phyloP scores from a whole-genome alignment of 2,888 invertebrate genomes.

The Microplitis manilae region DNA sequence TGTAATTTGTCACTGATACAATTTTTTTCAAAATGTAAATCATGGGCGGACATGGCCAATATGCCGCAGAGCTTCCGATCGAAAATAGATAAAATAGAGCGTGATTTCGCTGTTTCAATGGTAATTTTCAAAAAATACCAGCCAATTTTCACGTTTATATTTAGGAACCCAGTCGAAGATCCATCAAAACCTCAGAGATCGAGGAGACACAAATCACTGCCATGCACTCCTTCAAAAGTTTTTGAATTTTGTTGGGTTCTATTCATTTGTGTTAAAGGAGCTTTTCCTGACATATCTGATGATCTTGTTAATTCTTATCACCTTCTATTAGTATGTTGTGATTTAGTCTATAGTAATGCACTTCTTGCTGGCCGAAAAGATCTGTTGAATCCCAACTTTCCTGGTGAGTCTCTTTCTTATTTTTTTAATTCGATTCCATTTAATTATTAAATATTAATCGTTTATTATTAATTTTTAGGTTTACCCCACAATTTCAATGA shows the following conservation, averaged over 20 bases:
- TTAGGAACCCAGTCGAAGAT: constrained; percentile 80
- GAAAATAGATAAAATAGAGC: constrained; percentile 87
- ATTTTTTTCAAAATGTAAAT: constrained; percentile 90
- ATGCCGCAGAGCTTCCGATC: constrained; percentile 86
- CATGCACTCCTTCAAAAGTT: constrained; percentile 86
- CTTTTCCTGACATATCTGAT: constrained; percentile 88
- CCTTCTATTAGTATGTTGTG: constrained; percentile 90
- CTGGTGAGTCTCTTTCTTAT: constrained; percentile 74
- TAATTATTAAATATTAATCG: background rate
- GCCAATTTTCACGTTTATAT: constrained; percentile 90
- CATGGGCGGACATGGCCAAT: constrained; percentile 96
- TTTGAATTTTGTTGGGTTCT: constrained; percentile 96
- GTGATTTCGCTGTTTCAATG: constrained; percentile 93
- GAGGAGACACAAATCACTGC: constrained; percentile 80
- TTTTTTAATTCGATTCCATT: background rate
- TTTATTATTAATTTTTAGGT: constrained; percentile 71
- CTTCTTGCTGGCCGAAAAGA: constrained; percentile 85
- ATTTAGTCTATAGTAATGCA: constrained; percentile 91
- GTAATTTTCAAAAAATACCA: constrained; percentile 94
- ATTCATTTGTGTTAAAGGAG: constrained; percentile 90
- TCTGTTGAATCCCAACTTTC: constrained; percentile 87
- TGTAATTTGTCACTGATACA: constrained; percentile 94
- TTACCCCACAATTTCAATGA: constrained; percentile 81
- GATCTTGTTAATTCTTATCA: constrained; percentile 97
- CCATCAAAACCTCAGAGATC: constrained; percentile 75